Evolutionary conservation across 1,140 invertebrate species (phyloP), one percentile per base, ranked within the genome.

Genomic region (Lordiphosa clarofinis): DNA sequence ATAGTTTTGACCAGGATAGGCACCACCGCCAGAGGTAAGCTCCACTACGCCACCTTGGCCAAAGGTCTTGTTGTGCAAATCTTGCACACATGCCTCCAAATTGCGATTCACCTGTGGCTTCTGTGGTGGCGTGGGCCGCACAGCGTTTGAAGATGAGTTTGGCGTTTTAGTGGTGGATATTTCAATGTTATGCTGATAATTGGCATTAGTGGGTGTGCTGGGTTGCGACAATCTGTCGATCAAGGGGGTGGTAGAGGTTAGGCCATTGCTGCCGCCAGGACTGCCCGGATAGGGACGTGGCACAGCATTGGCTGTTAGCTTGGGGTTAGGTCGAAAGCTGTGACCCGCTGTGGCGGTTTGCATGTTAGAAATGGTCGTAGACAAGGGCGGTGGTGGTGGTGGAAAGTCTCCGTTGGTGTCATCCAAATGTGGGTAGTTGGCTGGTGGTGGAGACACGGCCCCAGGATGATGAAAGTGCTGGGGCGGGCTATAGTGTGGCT

Each of bases 1-100:
- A 71, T 92, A 92, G 60, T 89, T 91, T 72, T 92, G 91, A 19
- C 87, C 87, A 1, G 87, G 84, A 61, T 87, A 82, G 6, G 76
- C 55, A 46, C 59, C 76, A 42, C 70, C 78, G 21, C 69, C 63
- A 3, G 86, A 88, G 10, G 86, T 88, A 10, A 89, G 52, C 52
- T 88, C 78, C 13, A 89, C 72, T 8, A 89, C 88, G 4, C 88
- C 88, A 46, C 78, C 86, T 49, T 88, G 87, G 21, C 88, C 88
- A 35, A 88, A 89, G 40, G 88, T 89, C 48, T 89, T 89, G 47
- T 89, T 88, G 52, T 89, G 88, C 11, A 89, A 53, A 72, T 89
- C 88, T 49, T 89, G 76, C 21, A 89, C 86, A 43, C 87, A 88
- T 2, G 82, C 87, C 62, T 88, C 88, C 31, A 89, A 57, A 52